These are phyloP conservation scores for Drosophila acutilabella DNA, from an alignment of 2,888 invertebrate species.

Conservation along the genomic window DNA sequence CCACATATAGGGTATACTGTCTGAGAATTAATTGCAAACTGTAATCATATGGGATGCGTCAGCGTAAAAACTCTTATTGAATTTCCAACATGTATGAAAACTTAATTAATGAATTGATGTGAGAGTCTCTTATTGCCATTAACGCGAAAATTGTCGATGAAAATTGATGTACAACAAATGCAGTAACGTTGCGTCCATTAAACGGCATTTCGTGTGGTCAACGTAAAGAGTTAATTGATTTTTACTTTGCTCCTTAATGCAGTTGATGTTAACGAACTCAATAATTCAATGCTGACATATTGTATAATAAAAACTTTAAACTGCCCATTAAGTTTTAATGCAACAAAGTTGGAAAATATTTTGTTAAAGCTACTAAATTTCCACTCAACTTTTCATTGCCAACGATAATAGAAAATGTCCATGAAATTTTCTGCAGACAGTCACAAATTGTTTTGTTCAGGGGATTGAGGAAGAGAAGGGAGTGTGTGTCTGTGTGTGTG, in stretches of 20 bases:
- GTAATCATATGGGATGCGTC: slow-evolving; percentile 44
- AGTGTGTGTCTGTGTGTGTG: background rate
- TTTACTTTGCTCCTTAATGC: slow-evolving; percentile 64
- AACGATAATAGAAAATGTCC: slow-evolving; percentile 36
- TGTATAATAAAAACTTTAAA: slow-evolving; percentile 20
- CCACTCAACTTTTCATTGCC: slow-evolving; percentile 37
- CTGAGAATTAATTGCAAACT: slow-evolving; percentile 29
- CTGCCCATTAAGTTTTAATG: background rate
- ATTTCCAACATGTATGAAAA: slow-evolving; percentile 62
- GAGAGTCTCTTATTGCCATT: slow-evolving; percentile 45
- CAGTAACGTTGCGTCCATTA: slow-evolving; percentile 33
- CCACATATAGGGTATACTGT: slow-evolving; percentile 13
- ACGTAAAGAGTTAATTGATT: slow-evolving; percentile 63
- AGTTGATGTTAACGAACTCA: slow-evolving; percentile 25
- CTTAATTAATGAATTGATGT: slow-evolving; percentile 76
- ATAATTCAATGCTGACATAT: slow-evolving; percentile 42
- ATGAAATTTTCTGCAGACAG: slow-evolving; percentile 12
- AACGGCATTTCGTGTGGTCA: slow-evolving; percentile 32
- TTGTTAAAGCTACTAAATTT: slow-evolving; percentile 39
- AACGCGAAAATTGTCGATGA: slow-evolving; percentile 31
- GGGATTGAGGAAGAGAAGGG: background rate
- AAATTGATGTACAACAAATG: slow-evolving; percentile 27
- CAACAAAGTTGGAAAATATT: slow-evolving; percentile 32
- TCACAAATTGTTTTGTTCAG: slow-evolving; percentile 18
- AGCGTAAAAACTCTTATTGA: slow-evolving; percentile 55